Evolutionary conservation across 2,888 invertebrate genomes (phyloP).

Genomic region (Ganaspis brasiliensis): DNA sequence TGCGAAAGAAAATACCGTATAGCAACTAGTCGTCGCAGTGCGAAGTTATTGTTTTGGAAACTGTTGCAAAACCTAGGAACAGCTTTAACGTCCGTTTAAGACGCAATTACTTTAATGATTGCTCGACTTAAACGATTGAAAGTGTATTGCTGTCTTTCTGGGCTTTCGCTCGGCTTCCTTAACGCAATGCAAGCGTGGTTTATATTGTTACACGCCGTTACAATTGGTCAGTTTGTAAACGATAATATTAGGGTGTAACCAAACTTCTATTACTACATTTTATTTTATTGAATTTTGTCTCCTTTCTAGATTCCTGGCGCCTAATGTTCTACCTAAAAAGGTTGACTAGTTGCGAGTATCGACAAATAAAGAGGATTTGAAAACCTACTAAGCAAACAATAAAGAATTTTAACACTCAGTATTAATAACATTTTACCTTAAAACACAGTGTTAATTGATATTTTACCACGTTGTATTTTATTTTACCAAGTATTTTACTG

Average conservation of each 20-base stretch:
- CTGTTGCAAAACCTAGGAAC: slow-evolving; percentile 46
- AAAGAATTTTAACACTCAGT: slow-evolving; percentile 1
- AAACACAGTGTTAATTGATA: too few species aligned
- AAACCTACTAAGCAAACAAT: slow-evolving; percentile 1
- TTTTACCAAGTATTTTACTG: too few species aligned
- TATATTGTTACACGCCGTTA: slow-evolving; percentile 34
- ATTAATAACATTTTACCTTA: too few species aligned
- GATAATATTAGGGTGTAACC: slow-evolving; percentile 29
- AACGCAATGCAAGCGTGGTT: slow-evolving; percentile 15
- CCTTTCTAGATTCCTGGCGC: slow-evolving; percentile 10
- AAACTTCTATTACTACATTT: slow-evolving; percentile 7
- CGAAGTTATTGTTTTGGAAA: slow-evolving; percentile 52
- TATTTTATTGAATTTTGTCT: slow-evolving; percentile 34
- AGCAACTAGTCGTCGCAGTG: slow-evolving; percentile 35
- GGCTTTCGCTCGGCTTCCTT: slow-evolving; percentile 46
- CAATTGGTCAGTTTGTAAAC: slow-evolving; percentile 34
- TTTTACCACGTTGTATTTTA: too few species aligned
- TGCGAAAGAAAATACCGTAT: slow-evolving; percentile 36
- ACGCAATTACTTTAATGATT: slow-evolving; percentile 57
- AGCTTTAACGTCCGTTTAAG: slow-evolving; percentile 47
- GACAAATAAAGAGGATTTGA: not conserved
- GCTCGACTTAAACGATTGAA: slow-evolving; percentile 49
- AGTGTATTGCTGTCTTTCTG: slow-evolving; percentile 47
- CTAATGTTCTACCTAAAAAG: slow-evolving; percentile 5
- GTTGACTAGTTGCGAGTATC: not conserved